Conservation (phyloP, 2,113 vertebrate species). For the Hippocampus mohnikei region DNA sequence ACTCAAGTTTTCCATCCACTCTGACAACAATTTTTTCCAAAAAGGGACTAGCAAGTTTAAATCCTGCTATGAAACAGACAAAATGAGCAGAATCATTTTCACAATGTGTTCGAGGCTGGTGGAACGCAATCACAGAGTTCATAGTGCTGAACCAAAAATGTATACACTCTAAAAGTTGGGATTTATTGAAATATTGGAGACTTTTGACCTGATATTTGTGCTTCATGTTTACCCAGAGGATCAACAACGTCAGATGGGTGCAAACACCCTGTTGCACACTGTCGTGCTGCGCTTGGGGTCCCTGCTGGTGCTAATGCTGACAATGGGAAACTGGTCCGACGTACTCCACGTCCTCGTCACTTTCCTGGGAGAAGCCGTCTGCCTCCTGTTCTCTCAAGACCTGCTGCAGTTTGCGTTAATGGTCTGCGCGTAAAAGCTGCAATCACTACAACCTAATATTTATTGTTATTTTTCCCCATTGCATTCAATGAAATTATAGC, state of each 20-base stretch:
- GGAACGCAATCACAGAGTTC: too few relatives aligned
- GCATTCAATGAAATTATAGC: not conserved
- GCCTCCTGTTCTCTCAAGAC: constrained; percentile 60
- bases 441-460: not conserved
- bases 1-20: too few relatives aligned
- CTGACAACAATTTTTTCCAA: too few relatives aligned
- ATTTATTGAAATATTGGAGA: too few relatives aligned
- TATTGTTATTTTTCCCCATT: not conserved
- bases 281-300: constrained; percentile 78
- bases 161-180: too few relatives aligned
- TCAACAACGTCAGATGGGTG: constrained; percentile 47
- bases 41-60: too few relatives aligned
- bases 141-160: too few relatives aligned
- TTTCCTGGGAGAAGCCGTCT: constrained; percentile 79
- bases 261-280: constrained; percentile 56
- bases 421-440: constrained; percentile 23
- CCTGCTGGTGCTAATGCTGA: constrained; percentile 81
- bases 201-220: too few relatives aligned
- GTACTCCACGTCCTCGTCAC: constrained; percentile 74
- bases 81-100: too few relatives aligned
- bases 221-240: constrained; percentile 68
- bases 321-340: constrained; percentile 79
- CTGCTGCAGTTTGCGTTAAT: constrained; percentile 66
- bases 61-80: too few relatives aligned
- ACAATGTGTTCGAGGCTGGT: too few relatives aligned